A percentile compares a stretch with the other conserved stretches of the same genome.
Conservation (phyloP, 1,140 invertebrate genomes). For the Patella vulgata region DNA sequence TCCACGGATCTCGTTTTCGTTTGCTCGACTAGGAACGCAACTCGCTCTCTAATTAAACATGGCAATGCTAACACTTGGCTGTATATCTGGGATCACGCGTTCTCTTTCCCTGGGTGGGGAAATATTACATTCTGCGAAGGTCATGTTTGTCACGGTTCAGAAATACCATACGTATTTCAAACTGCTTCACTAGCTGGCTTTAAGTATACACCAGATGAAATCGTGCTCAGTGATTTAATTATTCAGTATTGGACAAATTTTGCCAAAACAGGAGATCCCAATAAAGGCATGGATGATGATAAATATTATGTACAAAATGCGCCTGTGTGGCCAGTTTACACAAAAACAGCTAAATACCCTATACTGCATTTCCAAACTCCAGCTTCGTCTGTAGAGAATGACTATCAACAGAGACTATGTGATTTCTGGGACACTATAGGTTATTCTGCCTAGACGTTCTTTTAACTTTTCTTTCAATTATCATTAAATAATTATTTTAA, state of each 20-base stretch:
- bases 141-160: slow-evolving; percentile 55
- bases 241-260: slow-evolving; percentile 58
- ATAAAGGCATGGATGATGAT: slow-evolving; percentile 11
- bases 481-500: no score
- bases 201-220: slow-evolving; percentile 42
- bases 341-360: slow-evolving; percentile 12
- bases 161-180: slow-evolving; percentile 54
- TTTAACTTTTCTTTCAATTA: no score
- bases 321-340: slow-evolving; percentile 39
- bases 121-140: slow-evolving; percentile 44
- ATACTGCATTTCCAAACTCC: slow-evolving; percentile 41
- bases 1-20: slow-evolving; percentile 42
- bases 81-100: slow-evolving; percentile 52
- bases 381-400: slow-evolving; percentile 19
- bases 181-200: slow-evolving; percentile 26
- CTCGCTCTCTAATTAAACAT: slow-evolving; percentile 19
- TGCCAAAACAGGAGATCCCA: slow-evolving; percentile 50
- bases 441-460: slow-evolving; percentile 38
- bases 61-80: slow-evolving; percentile 27
- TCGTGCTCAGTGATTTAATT: slow-evolving; percentile 35
- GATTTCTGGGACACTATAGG: slow-evolving; percentile 51
- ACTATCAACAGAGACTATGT: slow-evolving; percentile 37
- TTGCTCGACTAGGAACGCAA: slow-evolving; percentile 35
- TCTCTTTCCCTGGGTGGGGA: slow-evolving; percentile 49
- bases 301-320: background rate